A percentile compares a stretch with the other conserved stretches of the same genome.
These are phyloP conservation scores for Synanthedon andrenaeformis DNA, from an alignment of 2,888 invertebrate genomes.

Conservation along the genomic window DNA sequence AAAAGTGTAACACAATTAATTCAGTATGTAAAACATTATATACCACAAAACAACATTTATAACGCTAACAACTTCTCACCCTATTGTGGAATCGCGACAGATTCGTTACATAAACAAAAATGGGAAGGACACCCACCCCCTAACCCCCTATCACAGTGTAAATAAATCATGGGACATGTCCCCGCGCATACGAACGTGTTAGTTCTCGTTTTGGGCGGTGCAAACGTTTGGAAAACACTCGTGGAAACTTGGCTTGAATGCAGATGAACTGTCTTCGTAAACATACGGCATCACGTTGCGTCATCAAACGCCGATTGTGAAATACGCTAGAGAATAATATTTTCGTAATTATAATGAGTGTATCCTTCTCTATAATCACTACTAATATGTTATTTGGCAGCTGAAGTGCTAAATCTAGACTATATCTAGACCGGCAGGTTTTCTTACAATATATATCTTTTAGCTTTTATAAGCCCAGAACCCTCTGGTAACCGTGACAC, in stretches of 20 bases:
- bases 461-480: too few relatives aligned
- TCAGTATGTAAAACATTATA: too few relatives aligned
- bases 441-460: too few relatives aligned
- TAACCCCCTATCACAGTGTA: constrained; percentile 20
- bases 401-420: too few relatives aligned
- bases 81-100: constrained; percentile 39
- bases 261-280: constrained; percentile 18
- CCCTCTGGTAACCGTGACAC: too few relatives aligned
- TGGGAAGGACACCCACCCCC: constrained; percentile 4
- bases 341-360: too few relatives aligned
- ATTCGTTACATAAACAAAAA: constrained; percentile 32
- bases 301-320: neutral
- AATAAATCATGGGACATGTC: constrained; percentile 43
- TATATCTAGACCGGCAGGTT: too few relatives aligned
- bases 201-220: constrained; percentile 25
- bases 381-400: too few relatives aligned
- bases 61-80: too few relatives aligned
- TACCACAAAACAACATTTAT: too few relatives aligned
- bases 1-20: too few relatives aligned
- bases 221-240: constrained; percentile 58
- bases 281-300: constrained; percentile 14
- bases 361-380: too few relatives aligned
- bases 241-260: constrained; percentile 35
- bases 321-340: neutral
- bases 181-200: constrained; percentile 31